phyloP scores from a whole-genome alignment of 2,797 vertebrate genomes.

The Emys orbicularis region DNA sequence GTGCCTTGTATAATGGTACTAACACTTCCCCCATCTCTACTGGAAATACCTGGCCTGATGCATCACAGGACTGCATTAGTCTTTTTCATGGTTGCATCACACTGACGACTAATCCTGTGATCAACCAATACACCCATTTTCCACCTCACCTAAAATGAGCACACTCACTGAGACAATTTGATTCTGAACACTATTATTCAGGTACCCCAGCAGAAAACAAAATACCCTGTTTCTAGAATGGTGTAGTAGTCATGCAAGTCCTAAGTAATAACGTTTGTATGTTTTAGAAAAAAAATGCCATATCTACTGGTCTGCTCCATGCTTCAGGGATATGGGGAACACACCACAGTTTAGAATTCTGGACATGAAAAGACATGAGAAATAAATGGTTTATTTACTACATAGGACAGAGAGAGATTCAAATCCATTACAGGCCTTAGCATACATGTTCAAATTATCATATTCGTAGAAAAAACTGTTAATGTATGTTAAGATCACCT shows the following conservation, averaged over 20 bases:
- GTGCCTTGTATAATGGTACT: too few relatives aligned
- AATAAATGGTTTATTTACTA: neutral
- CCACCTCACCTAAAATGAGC: fast-evolving
- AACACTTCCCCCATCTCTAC: too few relatives aligned
- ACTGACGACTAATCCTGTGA: too few relatives aligned
- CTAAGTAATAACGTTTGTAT: neutral
- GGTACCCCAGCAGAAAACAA: neutral
- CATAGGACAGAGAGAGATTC: neutral
- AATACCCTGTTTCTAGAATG: neutral
- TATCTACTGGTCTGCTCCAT: neutral
- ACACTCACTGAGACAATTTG: neutral
- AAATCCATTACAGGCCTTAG: neutral
- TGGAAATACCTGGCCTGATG: too few relatives aligned
- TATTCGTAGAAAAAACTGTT: neutral
- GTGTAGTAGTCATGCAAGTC: neutral
- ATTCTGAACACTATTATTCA: neutral
- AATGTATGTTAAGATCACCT: neutral
- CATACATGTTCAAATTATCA: neutral
- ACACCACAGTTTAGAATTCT: neutral
- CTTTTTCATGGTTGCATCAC: too few relatives aligned
- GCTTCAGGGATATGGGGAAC: neutral
- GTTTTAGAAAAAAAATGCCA: neutral
- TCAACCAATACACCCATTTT: too few relatives aligned
- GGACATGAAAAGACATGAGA: neutral
- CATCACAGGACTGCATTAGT: too few relatives aligned